Evolutionary conservation across 2,797 vertebrate species (phyloP).

Genomic region (Acanthurus leucopareius): DNA sequence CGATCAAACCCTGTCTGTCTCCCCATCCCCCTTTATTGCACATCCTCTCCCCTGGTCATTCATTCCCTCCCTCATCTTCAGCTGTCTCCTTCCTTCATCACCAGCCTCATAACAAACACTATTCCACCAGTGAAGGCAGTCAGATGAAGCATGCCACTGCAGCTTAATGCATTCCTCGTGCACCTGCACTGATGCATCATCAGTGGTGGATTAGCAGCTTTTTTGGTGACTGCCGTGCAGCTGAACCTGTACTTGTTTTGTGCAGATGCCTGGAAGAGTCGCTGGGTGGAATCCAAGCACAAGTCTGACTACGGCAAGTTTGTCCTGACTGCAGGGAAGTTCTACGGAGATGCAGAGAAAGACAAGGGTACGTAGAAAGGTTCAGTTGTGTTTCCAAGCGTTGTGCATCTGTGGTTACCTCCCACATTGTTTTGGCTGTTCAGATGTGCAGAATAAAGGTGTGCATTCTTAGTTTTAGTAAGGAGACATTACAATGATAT

Average conservation of each 20-base stretch:
- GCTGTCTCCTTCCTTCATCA: constrained; percentile 16
- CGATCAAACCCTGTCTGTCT: constrained; percentile 42
- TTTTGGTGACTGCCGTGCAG: constrained; percentile 12
- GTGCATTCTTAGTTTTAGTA: not conserved
- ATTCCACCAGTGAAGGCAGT: not conserved
- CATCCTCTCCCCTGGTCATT: constrained; percentile 37
- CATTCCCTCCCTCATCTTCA: constrained; percentile 20
- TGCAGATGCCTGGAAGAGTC: constrained; percentile 86
- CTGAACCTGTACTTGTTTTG: constrained; percentile 54
- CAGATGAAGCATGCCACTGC: constrained; percentile 17
- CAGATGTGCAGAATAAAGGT: not conserved
- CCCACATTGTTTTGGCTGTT: not conserved
- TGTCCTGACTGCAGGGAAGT: constrained; percentile 85
- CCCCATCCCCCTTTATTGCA: constrained; percentile 47
- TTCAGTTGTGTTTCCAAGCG: not conserved
- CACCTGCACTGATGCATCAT: constrained; percentile 52
- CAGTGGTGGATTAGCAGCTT: constrained; percentile 1
- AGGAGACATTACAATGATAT: not conserved
- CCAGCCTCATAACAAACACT: not conserved
- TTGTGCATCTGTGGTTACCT: too few relatives aligned
- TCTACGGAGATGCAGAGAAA: constrained; percentile 88
- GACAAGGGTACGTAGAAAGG: constrained; percentile 85
- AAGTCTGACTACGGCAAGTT: constrained; percentile 88
- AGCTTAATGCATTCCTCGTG: constrained; percentile 1
- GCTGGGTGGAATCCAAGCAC: constrained; percentile 88